Evolutionary conservation across 35 echinoderm and acorn worm species (phyloP), one percentile per base, ranked within the genome.

Genomic region (Patiria miniata): DNA sequence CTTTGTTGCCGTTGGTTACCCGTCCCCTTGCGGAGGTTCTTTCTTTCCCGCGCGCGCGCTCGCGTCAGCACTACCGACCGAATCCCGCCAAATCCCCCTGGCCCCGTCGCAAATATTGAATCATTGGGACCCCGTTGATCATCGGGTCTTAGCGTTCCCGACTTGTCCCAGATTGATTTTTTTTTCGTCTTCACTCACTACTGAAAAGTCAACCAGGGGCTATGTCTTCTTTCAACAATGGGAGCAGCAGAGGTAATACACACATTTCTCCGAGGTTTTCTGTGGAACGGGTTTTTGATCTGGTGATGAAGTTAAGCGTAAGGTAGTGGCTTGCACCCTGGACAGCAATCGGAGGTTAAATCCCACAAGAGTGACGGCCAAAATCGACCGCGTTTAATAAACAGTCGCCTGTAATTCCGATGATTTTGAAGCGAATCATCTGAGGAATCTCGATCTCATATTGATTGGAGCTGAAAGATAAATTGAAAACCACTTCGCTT

Each of bases 151-250:
- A 73, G 34, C 19, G 34, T 30, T 73, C 34, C 65, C 34, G 65
- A 73, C 65, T 73, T 34, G 65, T 73, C 65, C 65, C 65, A 73
- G 26, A 73, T 73, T 73, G 65, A 73, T 73, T 73, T 73, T 73
- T 73, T 47, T 47, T 47, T 47, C 42, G 4, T 47, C 42, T 12
- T 12, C 12, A 6, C 42, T 12, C 12, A 6, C 42, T 26, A 73
- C 65, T 73, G 15, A 73, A 73, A 30, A 73, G 65, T 73, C 65
- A 34, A 73, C 65, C 65, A 30, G 65, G 26, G 65, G 65, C 65
- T 7, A 22, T 73, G 26, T 73, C 65, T 73, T 34, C n/a, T 14
- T 23, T 73, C 26, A 30, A 73, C 65, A 30, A 73, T 73, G 7
- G 65, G 65, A 73, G 65, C 65, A 73, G 65, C 65, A 23, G 12